phyloP scores from a whole-genome alignment of 37 sponge, comb jelly and placozoan genomes.

The Corticium candelabrum region DNA sequence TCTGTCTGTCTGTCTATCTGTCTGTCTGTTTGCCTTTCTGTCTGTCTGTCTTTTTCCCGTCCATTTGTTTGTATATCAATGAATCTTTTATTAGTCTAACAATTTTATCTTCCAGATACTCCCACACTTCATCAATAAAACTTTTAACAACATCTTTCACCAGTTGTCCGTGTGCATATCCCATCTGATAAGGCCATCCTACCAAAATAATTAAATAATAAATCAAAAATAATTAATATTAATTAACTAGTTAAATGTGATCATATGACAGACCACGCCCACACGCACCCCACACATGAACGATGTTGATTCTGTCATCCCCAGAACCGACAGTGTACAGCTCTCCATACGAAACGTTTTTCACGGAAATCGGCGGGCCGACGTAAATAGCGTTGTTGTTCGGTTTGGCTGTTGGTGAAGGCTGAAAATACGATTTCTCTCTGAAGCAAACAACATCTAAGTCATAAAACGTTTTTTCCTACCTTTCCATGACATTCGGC shows the following conservation, averaged over 20 bases:
- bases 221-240: no score
- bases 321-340: conserved; percentile 54
- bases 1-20: no score
- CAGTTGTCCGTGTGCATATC: conserved; percentile 72
- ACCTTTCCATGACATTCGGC: conserved; percentile 67
- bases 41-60: no score
- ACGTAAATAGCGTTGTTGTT: conserved; percentile 59
- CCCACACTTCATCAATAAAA: conserved; percentile 65
- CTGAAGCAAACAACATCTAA: not conserved
- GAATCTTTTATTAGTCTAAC: no score
- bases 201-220: no score
- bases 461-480: not conserved
- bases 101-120: conserved; percentile 65
- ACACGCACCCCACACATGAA: conserved; percentile 76
- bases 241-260: no score
- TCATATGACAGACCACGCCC: no score
- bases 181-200: conserved; percentile 82
- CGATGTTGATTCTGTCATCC: conserved; percentile 51
- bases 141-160: conserved; percentile 30
- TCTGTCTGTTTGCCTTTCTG: no score
- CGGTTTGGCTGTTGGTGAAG: conserved; percentile 63
- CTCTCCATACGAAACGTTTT: conserved; percentile 52
- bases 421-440: conserved; percentile 24
- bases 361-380: conserved; percentile 47
- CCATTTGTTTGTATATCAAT: no score